Conservation (phyloP, 2,888 invertebrate species). For the Nomada hirtipes region DNA sequence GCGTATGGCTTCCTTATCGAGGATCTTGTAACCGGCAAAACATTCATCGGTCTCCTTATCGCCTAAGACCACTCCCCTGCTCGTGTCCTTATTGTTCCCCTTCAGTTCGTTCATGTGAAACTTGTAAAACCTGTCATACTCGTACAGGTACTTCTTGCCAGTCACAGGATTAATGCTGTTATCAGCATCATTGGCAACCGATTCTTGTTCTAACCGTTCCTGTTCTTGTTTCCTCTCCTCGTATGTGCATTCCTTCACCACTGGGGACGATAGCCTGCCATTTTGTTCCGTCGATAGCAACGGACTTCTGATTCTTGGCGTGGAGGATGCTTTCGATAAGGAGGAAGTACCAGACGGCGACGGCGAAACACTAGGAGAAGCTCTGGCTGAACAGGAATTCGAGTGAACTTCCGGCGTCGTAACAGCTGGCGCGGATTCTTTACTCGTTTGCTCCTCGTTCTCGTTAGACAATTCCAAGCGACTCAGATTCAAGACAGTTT, state of each 20-base stretch:
- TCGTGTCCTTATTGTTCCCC: constrained; percentile 80
- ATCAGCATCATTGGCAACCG: constrained; percentile 67
- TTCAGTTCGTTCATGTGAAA: constrained; percentile 92
- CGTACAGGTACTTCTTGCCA: constrained; percentile 87
- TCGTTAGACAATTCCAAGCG: constrained; percentile 32
- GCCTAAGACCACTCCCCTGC: constrained; percentile 64
- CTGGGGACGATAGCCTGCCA: constrained; percentile 72
- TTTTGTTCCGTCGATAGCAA: constrained; percentile 50
- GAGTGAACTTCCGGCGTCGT: constrained; percentile 38
- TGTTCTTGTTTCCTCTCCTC: constrained; percentile 87
- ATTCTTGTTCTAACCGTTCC: constrained; percentile 79
- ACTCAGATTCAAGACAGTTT: constrained; percentile 22
- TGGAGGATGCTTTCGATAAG: constrained; percentile 76
- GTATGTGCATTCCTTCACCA: constrained; percentile 89
- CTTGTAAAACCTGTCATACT: constrained; percentile 92
- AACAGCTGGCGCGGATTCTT: constrained; percentile 2
- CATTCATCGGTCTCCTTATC: constrained; percentile 87
- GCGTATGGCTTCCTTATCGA: constrained; percentile 91
- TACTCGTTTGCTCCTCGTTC: constrained; percentile 31
- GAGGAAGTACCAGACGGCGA: constrained; percentile 63
- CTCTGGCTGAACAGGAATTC: constrained; percentile 42
- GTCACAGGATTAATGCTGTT: constrained; percentile 80
- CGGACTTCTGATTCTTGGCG: constrained; percentile 76
- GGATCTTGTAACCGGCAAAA: constrained; percentile 92
- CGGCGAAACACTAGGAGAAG: constrained; percentile 56